Conservation (phyloP, 2,888 invertebrate genomes). For the Formica aserva region DNA sequence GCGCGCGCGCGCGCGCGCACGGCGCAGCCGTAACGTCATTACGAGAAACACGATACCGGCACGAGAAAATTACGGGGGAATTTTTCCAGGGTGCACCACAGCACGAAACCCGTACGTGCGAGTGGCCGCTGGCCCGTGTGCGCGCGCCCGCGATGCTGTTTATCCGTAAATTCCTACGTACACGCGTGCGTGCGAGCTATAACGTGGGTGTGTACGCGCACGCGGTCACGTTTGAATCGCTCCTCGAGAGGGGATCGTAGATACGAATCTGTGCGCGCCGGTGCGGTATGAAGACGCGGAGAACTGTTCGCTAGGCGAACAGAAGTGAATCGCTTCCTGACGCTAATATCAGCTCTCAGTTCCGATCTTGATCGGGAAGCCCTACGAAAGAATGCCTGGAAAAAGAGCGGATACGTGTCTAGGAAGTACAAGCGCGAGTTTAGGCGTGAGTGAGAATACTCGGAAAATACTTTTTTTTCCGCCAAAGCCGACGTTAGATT, state of each 20-base stretch:
- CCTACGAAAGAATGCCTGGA: slow-evolving; percentile 27
- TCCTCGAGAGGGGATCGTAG: slow-evolving; percentile 61
- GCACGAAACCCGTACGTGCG: slow-evolving; percentile 62
- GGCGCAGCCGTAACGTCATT: slow-evolving; percentile 72
- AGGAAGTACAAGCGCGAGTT: slow-evolving; percentile 9
- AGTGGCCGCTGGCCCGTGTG: slow-evolving; percentile 38
- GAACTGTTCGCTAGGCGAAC: slow-evolving; percentile 31
- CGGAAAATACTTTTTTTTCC: neutral
- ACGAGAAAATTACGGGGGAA: slow-evolving; percentile 68
- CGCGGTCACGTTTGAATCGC: slow-evolving; percentile 69
- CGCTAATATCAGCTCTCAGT: slow-evolving; percentile 56
- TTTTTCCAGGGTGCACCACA: slow-evolving; percentile 63
- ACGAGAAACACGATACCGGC: slow-evolving; percentile 73
- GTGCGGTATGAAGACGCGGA: slow-evolving; percentile 40
- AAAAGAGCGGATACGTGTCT: slow-evolving; percentile 27
- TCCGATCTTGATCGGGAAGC: slow-evolving; percentile 41
- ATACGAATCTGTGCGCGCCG: slow-evolving; percentile 63
- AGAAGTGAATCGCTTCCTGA: slow-evolving; percentile 57
- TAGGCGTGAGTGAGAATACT: neutral
- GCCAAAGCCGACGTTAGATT: neutral
- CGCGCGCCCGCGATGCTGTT: slow-evolving; percentile 36
- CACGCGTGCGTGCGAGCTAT: slow-evolving; percentile 58
- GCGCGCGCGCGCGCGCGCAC: slow-evolving; percentile 29
- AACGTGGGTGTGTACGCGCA: slow-evolving; percentile 57
- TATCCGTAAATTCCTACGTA: slow-evolving; percentile 58